phyloP scores from a whole-genome alignment of 2,888 invertebrate species.

The Drosophila yooni region DNA sequence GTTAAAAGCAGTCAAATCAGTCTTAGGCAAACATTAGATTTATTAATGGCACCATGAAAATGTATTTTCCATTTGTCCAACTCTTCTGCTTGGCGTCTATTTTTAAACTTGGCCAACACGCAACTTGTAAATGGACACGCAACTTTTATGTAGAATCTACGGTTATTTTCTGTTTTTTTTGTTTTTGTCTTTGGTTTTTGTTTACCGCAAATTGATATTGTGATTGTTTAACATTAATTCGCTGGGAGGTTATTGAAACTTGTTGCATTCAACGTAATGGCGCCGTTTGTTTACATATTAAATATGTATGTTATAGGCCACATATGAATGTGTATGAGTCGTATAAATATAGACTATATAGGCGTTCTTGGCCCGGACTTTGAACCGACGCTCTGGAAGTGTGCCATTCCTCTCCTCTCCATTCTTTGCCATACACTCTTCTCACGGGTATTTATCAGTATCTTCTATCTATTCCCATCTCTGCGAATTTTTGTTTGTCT shows the following conservation, averaged over 20 bases:
- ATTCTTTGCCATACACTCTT: background rate
- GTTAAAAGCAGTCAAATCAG: conserved; percentile 14
- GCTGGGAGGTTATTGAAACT: conserved; percentile 74
- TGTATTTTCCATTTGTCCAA: background rate
- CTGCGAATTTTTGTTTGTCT: conserved; percentile 49
- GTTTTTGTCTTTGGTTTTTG: conserved; percentile 13
- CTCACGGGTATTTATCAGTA: background rate
- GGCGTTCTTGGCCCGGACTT: conserved; percentile 41
- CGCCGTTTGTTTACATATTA: conserved; percentile 66
- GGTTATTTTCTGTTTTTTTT: conserved; percentile 1
- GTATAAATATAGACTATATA: conserved; percentile 37
- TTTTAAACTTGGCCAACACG: conserved; percentile 18
- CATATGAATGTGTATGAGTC: conserved; percentile 14
- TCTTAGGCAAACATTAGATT: conserved; percentile 12
- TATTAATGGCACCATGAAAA: conserved; percentile 16
- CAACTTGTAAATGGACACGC: conserved; percentile 23
- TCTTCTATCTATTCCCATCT: conserved; percentile 36
- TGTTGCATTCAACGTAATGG: conserved; percentile 62
- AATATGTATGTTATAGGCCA: conserved; percentile 50
- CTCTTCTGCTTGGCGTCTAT: background rate
- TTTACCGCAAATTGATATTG: conserved; percentile 55
- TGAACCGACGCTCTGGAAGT: conserved; percentile 56
- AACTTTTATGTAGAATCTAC: conserved; percentile 9
- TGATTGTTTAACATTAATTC: conserved; percentile 36
- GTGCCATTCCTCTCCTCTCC: background rate